phyloP scores from a whole-genome alignment of 2,797 vertebrate species.

The Chaenodraco wilsoni region DNA sequence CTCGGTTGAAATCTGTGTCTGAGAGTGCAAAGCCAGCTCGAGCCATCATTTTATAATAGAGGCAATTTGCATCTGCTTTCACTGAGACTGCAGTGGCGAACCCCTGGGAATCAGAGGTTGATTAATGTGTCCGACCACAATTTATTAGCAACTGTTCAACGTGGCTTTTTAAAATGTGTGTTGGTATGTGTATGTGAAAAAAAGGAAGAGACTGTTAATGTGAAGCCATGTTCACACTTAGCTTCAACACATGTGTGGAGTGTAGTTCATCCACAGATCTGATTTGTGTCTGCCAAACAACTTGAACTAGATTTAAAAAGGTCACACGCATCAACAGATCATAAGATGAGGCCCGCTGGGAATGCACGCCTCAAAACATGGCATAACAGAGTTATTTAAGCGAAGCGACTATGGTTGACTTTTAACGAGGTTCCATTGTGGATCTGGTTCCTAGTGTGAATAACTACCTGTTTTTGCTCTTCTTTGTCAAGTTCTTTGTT shows the following conservation, averaged over 20 bases:
- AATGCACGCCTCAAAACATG: no score
- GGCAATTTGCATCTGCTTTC: constrained; percentile 78
- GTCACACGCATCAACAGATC: no score
- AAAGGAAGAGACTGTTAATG: not conserved
- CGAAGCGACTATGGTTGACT: no score
- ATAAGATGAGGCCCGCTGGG: no score
- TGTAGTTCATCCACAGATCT: no score
- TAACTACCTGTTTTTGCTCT: no score
- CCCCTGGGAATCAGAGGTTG: constrained; percentile 78
- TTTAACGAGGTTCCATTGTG: no score
- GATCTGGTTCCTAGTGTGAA: no score
- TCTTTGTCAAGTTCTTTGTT: no score
- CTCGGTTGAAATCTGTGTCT: constrained; percentile 61
- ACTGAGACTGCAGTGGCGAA: constrained; percentile 50
- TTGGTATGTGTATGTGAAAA: not conserved
- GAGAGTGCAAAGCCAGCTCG: constrained; percentile 62
- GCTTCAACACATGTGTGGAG: not conserved
- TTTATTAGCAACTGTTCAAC: constrained; percentile 75
- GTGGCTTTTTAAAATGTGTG: constrained; percentile 50
- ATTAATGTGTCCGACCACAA: constrained; percentile 74
- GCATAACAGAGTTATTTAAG: no score
- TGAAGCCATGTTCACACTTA: constrained; percentile 20
- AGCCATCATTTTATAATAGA: constrained; percentile 69
- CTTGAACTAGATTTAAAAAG: no score
- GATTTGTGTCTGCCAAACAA: no score